A percentile compares a stretch with the other conserved stretches of the same genome.
These are phyloP conservation scores for Shargacucullia verbasci DNA, from an alignment of 2,888 invertebrate species.

Conservation along the genomic window DNA sequence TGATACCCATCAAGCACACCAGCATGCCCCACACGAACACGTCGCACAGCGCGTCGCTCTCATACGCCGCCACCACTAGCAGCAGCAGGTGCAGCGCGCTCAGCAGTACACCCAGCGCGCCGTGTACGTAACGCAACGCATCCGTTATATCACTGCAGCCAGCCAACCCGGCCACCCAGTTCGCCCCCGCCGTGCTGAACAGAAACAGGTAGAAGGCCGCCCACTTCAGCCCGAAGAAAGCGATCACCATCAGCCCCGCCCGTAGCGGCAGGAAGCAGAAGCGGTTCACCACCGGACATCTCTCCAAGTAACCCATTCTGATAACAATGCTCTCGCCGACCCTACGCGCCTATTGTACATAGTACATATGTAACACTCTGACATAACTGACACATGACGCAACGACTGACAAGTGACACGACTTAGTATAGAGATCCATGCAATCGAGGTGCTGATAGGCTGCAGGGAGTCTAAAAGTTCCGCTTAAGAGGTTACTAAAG, in stretches of 20 bases:
- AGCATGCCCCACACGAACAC: constrained; percentile 65
- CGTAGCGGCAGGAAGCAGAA: constrained; percentile 56
- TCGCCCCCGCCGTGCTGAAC: constrained; percentile 48
- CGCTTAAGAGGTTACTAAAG: too few species aligned
- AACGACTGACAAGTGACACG: too few species aligned
- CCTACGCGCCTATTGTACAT: background rate
- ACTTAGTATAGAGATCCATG: too few species aligned
- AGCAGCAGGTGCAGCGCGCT: constrained; percentile 60
- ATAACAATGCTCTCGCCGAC: background rate
- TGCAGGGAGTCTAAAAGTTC: too few species aligned
- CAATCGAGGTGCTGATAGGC: too few species aligned
- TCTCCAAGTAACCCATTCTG: constrained; percentile 62
- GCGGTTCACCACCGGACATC: constrained; percentile 58
- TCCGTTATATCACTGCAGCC: constrained; percentile 20
- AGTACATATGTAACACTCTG: too few species aligned
- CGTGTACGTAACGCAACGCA: constrained; percentile 57
- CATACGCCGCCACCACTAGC: constrained; percentile 48
- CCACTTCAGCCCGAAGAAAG: constrained; percentile 56
- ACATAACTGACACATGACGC: too few species aligned
- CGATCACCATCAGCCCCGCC: constrained; percentile 56
- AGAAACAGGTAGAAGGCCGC: constrained; percentile 53
- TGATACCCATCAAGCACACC: constrained; percentile 36
- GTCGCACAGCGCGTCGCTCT: constrained; percentile 63
- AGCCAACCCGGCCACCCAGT: constrained; percentile 32
- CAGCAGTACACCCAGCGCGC: constrained; percentile 61